Evolutionary conservation across 2,113 vertebrate species (phyloP).

Genomic region (Drymodes brunneopygia): DNA sequence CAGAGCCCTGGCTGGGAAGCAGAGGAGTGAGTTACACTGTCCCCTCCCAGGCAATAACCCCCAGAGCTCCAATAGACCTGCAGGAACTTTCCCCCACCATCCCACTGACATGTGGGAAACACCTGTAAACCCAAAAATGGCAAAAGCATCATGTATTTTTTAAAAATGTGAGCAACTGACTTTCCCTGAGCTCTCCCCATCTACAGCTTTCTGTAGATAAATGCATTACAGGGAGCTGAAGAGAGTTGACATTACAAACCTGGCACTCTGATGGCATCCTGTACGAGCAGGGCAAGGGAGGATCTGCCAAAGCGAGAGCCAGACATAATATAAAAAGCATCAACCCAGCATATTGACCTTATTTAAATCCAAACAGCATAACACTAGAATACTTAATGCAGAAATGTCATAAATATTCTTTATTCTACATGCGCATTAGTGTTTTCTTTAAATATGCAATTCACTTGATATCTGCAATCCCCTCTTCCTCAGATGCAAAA

Average conservation of each 20-base stretch:
- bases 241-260: conserved; percentile 47
- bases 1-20: background rate
- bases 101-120: rapidly evolving
- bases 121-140: rapidly evolving
- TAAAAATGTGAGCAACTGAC: background rate
- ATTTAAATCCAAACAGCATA: conserved; percentile 38
- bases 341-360: conserved; percentile 47
- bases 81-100: background rate
- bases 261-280: background rate
- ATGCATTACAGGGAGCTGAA: conserved; percentile 11
- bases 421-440: background rate
- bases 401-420: background rate
- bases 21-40: background rate
- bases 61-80: background rate
- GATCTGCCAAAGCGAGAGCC: conserved; percentile 9
- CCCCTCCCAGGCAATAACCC: background rate
- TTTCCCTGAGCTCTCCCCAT: background rate
- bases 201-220: conserved; percentile 43
- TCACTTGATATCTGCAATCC: conserved; percentile 33
- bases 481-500: conserved; percentile 37
- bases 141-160: background rate
- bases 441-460: conserved; percentile 51
- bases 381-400: background rate
- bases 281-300: background rate
- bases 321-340: conserved; percentile 31